phyloP scores from a whole-genome alignment of 2,888 invertebrate species.

The Sinopyrophorus schimmeli region DNA sequence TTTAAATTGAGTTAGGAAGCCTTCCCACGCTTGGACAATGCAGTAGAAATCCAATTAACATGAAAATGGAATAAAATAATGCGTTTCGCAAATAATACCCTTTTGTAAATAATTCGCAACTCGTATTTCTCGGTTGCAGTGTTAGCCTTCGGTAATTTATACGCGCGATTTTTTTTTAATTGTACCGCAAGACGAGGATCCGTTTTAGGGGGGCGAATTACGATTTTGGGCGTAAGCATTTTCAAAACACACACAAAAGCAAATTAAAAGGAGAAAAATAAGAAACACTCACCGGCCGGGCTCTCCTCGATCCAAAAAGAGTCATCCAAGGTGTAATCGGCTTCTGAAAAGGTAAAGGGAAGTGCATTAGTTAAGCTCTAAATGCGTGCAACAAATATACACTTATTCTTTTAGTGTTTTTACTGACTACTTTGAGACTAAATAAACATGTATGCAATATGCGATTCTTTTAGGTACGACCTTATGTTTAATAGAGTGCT shows the following conservation, averaged over 20 bases:
- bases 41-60: slow-evolving; percentile 43
- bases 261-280: slow-evolving; percentile 15
- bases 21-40: slow-evolving; percentile 39
- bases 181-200: too few species aligned
- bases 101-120: slow-evolving; percentile 29
- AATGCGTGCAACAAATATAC: too few species aligned
- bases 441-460: too few species aligned
- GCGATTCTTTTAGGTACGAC: too few species aligned
- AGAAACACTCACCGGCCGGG: slow-evolving; percentile 77
- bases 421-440: too few species aligned
- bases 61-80: slow-evolving; percentile 45
- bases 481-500: too few species aligned
- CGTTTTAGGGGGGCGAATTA: too few species aligned
- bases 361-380: slow-evolving; percentile 32
- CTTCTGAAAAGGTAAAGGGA: slow-evolving; percentile 72
- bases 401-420: too few species aligned
- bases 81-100: slow-evolving; percentile 32
- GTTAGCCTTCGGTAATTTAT: too few species aligned
- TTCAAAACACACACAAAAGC: too few species aligned
- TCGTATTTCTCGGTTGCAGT: slow-evolving; percentile 23
- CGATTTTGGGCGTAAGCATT: too few species aligned
- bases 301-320: slow-evolving; percentile 93
- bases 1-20: slow-evolving; percentile 37
- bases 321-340: slow-evolving; percentile 90
- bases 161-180: too few species aligned